These are phyloP conservation scores for Poeciliopsis gracilis DNA, from an alignment of 2,797 vertebrate genomes.

Conservation along the genomic window DNA sequence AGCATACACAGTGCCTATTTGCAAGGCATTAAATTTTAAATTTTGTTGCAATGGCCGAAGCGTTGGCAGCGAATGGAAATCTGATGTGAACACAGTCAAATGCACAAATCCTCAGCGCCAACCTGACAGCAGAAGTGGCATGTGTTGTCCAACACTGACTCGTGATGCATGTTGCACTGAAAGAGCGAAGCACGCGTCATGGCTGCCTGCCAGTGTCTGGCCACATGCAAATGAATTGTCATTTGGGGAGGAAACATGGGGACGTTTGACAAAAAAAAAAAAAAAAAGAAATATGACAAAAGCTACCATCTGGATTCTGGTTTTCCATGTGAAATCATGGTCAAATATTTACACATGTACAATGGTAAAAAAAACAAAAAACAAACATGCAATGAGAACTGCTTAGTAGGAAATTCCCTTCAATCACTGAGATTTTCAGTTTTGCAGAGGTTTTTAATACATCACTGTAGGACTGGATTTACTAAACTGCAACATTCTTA, in stretches of 20 bases:
- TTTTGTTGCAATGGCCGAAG: conserved; percentile 80
- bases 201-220: conserved; percentile 62
- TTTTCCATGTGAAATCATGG: conserved; percentile 44
- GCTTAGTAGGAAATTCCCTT: not conserved
- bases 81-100: conserved; percentile 52
- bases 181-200: conserved; percentile 53
- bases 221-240: conserved; percentile 78
- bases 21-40: conserved; percentile 95
- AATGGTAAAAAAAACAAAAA: conserved; percentile 36
- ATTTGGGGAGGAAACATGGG: conserved; percentile 56
- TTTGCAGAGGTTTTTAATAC: not conserved
- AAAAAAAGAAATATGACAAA: conserved; percentile 39
- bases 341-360: conserved; percentile 60
- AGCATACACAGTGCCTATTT: conserved; percentile 83
- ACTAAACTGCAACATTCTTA: not conserved
- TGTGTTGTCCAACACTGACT: conserved; percentile 76
- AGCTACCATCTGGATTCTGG: conserved; percentile 68
- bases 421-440: not conserved
- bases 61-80: conserved; percentile 85
- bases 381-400: conserved; percentile 38
- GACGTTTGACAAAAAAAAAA: conserved; percentile 40
- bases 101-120: conserved; percentile 27
- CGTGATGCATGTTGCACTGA: conserved; percentile 45
- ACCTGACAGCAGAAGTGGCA: conserved; percentile 59
- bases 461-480: not conserved